Base-by-base conservation (phyloP, 2,888 invertebrate genomes). In the Vandiemenella viatica region DNA sequence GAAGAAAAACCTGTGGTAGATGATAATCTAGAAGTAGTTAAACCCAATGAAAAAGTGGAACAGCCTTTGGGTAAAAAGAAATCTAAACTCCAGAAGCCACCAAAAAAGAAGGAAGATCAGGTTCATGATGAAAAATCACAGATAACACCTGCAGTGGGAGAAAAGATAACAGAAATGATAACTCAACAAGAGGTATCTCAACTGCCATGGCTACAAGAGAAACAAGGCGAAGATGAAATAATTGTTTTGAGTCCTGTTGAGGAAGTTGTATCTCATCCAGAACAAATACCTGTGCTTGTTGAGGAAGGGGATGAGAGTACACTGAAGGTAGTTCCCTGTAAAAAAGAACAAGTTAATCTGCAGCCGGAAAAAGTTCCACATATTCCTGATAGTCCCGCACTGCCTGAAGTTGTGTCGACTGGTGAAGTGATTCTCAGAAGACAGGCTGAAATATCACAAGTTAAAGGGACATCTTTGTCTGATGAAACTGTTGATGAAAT, bases 1-100 rank as follows among this genome's bases (percentile, higher is more conserved):
- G 75, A 79, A 19, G 42, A 46, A 22, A 20, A 38, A 10, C 26
- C 26, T 26, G 32, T n/a, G 15, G 15, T 15, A 1, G 32, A n/a
- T 6, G 8, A 5, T 5, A 7, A 3, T 32, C 15, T 15, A n/a
- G 32, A 32, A 73, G 59, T 64, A 73, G 48, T 49, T 53, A 0
- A 22, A 51, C 26, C 32, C 7, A 37, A 45, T 37, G 52, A 52
- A 32, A 38, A 46, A 19, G 44, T 22, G 17, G 13, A 13, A 1
- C 10, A 17, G 18, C 8, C 41, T 8, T n/a, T n/a, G n/a, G 41
- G 18, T 5, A 18, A 41, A 16, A 41, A 41, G 16, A 37, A 13
- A 19, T 20, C 43, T 1, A 16, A 22, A 13, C 17, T 8, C 22
- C 52, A 58, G 16, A 58, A 59, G 47, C 58, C 56, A 43, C 46